Conservation (phyloP, 2,888 invertebrate genomes). For the Diaphora mendica region DNA sequence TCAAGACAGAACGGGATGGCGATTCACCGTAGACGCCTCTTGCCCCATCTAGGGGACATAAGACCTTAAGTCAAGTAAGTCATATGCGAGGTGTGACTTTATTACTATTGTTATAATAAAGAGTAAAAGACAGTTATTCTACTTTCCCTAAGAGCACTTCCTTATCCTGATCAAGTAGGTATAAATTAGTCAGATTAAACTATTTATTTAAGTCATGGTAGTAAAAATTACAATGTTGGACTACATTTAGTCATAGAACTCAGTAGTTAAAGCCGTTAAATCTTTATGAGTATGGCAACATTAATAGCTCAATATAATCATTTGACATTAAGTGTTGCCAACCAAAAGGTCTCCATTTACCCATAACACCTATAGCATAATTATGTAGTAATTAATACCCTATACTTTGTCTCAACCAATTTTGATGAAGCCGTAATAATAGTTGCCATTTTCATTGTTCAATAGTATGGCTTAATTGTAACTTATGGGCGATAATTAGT, state of each 20-base stretch:
- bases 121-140: too few relatives aligned
- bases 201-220: too few relatives aligned
- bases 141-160: too few relatives aligned
- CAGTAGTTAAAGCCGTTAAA: neutral
- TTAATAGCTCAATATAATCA: neutral
- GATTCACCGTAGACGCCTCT: too few relatives aligned
- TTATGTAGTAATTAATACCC: constrained; percentile 14
- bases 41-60: too few relatives aligned
- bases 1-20: too few relatives aligned
- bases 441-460: constrained; percentile 18
- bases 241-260: neutral
- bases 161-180: too few relatives aligned
- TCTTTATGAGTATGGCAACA: neutral
- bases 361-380: constrained; percentile 17
- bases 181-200: too few relatives aligned
- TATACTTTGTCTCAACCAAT: constrained; percentile 31
- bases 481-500: constrained; percentile 14
- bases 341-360: neutral
- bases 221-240: neutral
- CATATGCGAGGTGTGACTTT: too few relatives aligned
- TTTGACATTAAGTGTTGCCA: constrained; percentile 2
- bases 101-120: too few relatives aligned
- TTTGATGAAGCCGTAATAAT: constrained; percentile 35
- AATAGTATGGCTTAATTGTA: constrained; percentile 31
- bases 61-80: too few relatives aligned